Conservation (phyloP, 2,113 vertebrate genomes). For the Psittacula cyanocephala region DNA sequence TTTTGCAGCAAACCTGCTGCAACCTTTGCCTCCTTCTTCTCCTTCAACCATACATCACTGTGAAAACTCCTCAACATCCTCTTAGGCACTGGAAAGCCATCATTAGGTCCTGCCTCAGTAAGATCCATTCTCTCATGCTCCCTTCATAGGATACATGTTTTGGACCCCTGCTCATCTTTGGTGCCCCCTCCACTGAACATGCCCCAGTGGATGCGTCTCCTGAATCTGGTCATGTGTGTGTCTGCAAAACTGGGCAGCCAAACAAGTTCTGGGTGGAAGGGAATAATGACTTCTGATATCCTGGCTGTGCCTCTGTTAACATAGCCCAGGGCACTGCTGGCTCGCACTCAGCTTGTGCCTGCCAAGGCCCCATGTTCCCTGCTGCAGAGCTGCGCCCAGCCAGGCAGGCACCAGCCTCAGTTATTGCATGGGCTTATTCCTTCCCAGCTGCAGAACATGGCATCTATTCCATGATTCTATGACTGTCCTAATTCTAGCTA, state of each 20-base stretch:
- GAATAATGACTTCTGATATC: background rate
- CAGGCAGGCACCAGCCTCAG: background rate
- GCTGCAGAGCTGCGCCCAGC: background rate
- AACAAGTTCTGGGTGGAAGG: background rate
- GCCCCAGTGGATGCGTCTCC: background rate
- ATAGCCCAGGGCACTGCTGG: background rate
- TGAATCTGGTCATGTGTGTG: fast-evolving
- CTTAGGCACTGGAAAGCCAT: background rate
- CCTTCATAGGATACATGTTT: background rate
- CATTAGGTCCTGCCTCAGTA: background rate
- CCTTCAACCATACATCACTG: background rate
- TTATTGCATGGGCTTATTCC: background rate
- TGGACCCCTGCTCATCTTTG: too few relatives aligned
- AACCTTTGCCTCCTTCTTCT: background rate
- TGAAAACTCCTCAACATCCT: background rate
- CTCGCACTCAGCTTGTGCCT: background rate
- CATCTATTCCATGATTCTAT: background rate
- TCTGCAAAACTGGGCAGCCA: background rate
- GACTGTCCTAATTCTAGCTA: background rate
- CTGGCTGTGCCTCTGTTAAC: background rate
- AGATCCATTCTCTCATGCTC: background rate
- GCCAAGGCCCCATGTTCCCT: background rate
- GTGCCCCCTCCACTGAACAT: background rate
- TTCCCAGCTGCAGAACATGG: background rate
- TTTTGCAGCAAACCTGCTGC: background rate